Evolutionary conservation across 2,797 vertebrate genomes (phyloP), one percentile per base, ranked within the genome.

Genomic region (Danio choprae): DNA sequence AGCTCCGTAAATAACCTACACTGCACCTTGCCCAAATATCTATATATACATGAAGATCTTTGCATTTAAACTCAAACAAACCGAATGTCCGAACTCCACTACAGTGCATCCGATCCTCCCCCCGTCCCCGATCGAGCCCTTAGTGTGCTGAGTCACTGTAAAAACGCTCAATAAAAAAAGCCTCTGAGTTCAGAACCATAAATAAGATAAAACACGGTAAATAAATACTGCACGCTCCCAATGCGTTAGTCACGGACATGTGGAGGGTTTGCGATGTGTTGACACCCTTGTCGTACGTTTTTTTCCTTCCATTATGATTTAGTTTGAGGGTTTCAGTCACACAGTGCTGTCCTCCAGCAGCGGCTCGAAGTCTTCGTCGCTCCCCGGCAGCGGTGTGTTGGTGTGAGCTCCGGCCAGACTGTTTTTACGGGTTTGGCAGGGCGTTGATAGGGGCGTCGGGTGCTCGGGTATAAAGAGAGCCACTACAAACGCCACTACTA

Each of bases 401-500:
- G 89, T 92, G 89, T 95, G 93, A 64, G 89, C 85, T 60, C 90
- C 93, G 9, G 91, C 90, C 86, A 90, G 91, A n/a, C 84, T 92
- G 82, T 93, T 94, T 65, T 96, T 98, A 82, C 91, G 94, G 80
- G 88, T 89, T 38, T 86, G 89, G 84, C 79, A 92, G 64, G 88
- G 88, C 90, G 95, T 95, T 29, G 87, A 85, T 0, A 86, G 84
- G 29, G 85, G 87, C 7, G 87, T 75, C 38, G 86, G 89, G 55
- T 93, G 94, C 80, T 97, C 96, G 0, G 96, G 96, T 87, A 99
- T 99, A 91, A 97, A 97, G 83, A 99, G 93, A 20, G 98, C 95
- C 0, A 98, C 97, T 51, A 98, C 71, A 90, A 99, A 96, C 80
- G 97, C 96, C 5, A 96, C 81, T 40, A 98, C 89, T 81, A 98